Base-by-base conservation (phyloP, 1,140 invertebrate genomes). In the Rhizoglyphus robini region DNA sequence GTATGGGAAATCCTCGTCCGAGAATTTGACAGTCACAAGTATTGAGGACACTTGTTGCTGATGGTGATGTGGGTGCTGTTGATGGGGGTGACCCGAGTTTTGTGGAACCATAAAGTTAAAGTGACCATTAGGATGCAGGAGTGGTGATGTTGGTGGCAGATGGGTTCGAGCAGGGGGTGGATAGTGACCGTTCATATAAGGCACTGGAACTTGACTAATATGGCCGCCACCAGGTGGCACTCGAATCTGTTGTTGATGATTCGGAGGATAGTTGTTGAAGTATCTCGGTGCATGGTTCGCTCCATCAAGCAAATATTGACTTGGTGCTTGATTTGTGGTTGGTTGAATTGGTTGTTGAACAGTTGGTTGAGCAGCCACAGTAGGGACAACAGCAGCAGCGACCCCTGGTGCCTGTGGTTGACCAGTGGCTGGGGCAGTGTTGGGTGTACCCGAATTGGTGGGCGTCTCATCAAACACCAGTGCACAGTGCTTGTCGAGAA, bases 381-480 rank as follows among this genome's bases (percentile, higher is more conserved):
- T 20, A 30, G n/a, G 27, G 11, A 27, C 1, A 29, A 3, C 15
- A 23, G 54, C 1, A 3, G 49, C 5, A 8, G 23, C 49, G 13
- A 23, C 31, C 54, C 18, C 15, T 34, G 54, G 2, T 58, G 54
- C 15, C 25, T 58, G 54, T 18, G 15, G n/a, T 1, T n/a, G 25
- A 18, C n/a, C n/a, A 1, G 54, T n/a, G 18, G 27, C n/a, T 30
- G 31, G n/a, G 29, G 15, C 54, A 11, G 54, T 23, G 25, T 29
- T 58, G 2, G 54, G 54, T n/a, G 41, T 46, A 23, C 41, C 41
- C 41, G 41, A 46, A 23, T 46, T 46, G 41, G 41, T 15, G 41
- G 41, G n/a, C 25, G 54, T 58, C 25, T 30, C 31, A 32, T 54
- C 51, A 15, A 60, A 60, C 13, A 60, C 58, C 15, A 34, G 58